Conservation (phyloP, 2,888 invertebrate species). For the Drosophila peninsularis region DNA sequence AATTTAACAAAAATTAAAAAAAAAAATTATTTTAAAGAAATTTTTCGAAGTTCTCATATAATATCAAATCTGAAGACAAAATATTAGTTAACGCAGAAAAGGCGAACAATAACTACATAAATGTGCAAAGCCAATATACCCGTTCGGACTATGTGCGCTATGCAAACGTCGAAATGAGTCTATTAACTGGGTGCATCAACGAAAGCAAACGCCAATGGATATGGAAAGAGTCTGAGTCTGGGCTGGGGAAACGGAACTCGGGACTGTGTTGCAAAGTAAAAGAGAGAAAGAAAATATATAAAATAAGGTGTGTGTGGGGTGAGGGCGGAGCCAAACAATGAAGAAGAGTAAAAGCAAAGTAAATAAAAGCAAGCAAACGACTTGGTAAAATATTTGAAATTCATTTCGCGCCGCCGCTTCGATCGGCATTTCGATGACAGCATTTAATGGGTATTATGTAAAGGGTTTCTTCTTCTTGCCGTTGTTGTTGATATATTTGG, state of each 20-base stretch:
- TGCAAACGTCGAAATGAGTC: slow-evolving; percentile 7
- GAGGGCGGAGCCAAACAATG: slow-evolving; percentile 4
- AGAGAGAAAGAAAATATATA: background rate
- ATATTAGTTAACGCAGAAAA: background rate
- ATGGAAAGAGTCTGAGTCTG: background rate
- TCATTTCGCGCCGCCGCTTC: slow-evolving; percentile 64
- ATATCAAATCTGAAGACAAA: background rate
- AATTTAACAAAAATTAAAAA: too few relatives aligned
- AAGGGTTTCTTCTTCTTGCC: slow-evolving; percentile 31
- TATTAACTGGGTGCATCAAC: slow-evolving; percentile 4
- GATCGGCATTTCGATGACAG: slow-evolving; percentile 74
- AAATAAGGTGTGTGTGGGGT: background rate
- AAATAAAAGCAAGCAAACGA: slow-evolving; percentile 57
- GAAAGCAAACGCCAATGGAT: slow-evolving; percentile 17
- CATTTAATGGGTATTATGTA: slow-evolving; percentile 75
- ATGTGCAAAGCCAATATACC: background rate
- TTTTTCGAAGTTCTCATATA: too few relatives aligned
- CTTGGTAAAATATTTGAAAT: slow-evolving; percentile 72
- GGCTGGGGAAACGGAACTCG: slow-evolving; percentile 20
- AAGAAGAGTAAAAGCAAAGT: slow-evolving; percentile 36
- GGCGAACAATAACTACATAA: too few relatives aligned
- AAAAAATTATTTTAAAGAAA: too few relatives aligned
- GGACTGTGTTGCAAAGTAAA: slow-evolving; percentile 3
- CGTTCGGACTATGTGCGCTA: background rate
- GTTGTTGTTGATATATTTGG: slow-evolving; percentile 2